Evolutionary conservation across 2,113 vertebrate species (phyloP).

Genomic region (Heloderma charlesbogerti): DNA sequence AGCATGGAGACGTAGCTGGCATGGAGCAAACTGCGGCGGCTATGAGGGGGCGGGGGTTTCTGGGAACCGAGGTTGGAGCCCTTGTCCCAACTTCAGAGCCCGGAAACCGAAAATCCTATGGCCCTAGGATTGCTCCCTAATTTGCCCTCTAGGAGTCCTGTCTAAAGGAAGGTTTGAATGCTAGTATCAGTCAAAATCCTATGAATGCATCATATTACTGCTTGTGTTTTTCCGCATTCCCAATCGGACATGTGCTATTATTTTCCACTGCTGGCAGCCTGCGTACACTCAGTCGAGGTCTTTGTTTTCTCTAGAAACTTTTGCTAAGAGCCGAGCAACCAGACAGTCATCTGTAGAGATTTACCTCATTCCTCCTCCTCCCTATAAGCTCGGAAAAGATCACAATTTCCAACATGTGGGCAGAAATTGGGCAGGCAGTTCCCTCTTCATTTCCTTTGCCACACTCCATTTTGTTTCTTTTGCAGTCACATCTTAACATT

Average conservation of each 20-base stretch:
- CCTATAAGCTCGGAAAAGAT: not conserved
- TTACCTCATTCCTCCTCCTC: not conserved
- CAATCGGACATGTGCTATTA: not conserved
- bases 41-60: no score
- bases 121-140: no score
- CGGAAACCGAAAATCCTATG: no score
- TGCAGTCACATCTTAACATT: not conserved
- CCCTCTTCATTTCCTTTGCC: constrained; percentile 3
- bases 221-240: not conserved
- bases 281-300: no score
- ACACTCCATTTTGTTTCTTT: not conserved
- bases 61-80: no score
- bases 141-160: not conserved
- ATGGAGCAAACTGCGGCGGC: no score
- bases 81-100: no score
- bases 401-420: constrained; percentile 10
- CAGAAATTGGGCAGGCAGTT: not conserved
- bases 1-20: no score
- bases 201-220: not conserved
- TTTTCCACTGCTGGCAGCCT: not conserved
- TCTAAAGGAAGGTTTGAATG: not conserved
- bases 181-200: not conserved
- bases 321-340: not conserved
- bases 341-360: not conserved
- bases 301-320: not conserved